These are phyloP conservation scores for Julus scanicus DNA, from an alignment of 2,888 invertebrate genomes.

Conservation along the genomic window DNA sequence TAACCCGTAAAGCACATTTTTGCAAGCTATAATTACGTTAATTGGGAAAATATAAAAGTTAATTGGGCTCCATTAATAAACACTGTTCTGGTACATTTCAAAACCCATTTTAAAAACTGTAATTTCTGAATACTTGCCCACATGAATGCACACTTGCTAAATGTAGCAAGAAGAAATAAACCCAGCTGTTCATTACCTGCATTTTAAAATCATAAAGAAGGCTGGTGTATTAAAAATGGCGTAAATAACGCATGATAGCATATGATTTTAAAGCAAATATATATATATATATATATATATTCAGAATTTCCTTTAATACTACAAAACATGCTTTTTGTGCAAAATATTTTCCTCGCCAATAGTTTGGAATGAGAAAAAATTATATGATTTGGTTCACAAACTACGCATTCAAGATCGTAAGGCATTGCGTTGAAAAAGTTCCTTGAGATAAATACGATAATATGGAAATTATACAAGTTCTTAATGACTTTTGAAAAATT, in stretches of 20 bases:
- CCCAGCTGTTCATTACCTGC: background rate
- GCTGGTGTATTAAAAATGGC: background rate
- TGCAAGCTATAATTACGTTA: background rate
- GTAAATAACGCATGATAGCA: background rate
- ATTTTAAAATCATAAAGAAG: background rate
- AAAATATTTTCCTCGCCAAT: no score
- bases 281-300: no score
- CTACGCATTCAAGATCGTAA: no score
- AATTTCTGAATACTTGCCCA: background rate
- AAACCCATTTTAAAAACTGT: background rate
- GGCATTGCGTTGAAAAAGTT: no score
- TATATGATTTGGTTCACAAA: no score
- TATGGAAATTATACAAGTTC: background rate
- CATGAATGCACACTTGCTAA: background rate
- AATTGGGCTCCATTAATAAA: background rate
- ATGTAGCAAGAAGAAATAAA: background rate
- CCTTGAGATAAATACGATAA: background rate
- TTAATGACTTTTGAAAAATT: no score
- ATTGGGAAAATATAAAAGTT: background rate
- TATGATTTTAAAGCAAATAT: no score
- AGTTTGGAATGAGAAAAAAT: no score
- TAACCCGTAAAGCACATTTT: conserved; percentile 7
- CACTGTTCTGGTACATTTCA: conserved; percentile 15
- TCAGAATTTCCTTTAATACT: no score
- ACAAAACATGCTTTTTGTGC: no score